phyloP scores from a whole-genome alignment of 2,888 invertebrate species.

The Neocrepidodera transversa region DNA sequence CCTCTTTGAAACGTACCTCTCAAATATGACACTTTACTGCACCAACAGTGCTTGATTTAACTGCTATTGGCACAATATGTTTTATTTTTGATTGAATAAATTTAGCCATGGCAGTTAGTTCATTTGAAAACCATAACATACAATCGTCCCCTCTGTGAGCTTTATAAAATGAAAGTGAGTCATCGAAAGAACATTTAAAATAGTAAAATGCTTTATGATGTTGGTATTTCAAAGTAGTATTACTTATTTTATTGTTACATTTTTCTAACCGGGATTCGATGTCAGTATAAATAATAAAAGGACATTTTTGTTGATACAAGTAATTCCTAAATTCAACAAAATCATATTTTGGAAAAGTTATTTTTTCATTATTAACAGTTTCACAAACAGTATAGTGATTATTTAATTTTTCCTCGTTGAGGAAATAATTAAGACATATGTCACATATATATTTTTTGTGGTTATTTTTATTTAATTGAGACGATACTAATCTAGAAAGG shows the following conservation, averaged over 20 bases:
- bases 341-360: too few species aligned
- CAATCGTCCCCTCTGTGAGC: slow-evolving; percentile 37
- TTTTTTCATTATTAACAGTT: too few species aligned
- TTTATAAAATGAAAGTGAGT: slow-evolving; percentile 34
- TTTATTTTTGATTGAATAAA: slow-evolving; percentile 31
- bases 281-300: too few species aligned
- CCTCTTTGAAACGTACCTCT: slow-evolving; percentile 23
- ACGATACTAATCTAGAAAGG: slow-evolving; percentile 3
- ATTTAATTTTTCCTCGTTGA: too few species aligned
- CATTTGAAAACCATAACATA: slow-evolving; percentile 38
- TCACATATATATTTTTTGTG: not conserved
- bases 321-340: too few species aligned
- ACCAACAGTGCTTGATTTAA: not conserved
- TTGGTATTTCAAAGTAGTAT: slow-evolving; percentile 15
- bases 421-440: not conserved
- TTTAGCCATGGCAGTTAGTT: slow-evolving; percentile 35
- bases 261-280: too few species aligned
- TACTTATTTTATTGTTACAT: not conserved
- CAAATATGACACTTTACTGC: slow-evolving; percentile 41
- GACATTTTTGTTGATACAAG: too few species aligned
- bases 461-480: not conserved
- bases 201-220: slow-evolving; percentile 37
- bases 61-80: slow-evolving; percentile 32
- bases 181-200: slow-evolving; percentile 43
- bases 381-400: too few species aligned